A percentile compares a stretch with the other conserved stretches of the same genome.
Evolutionary conservation across 2,888 invertebrate species (phyloP).

Genomic region (Folsomia candida): DNA sequence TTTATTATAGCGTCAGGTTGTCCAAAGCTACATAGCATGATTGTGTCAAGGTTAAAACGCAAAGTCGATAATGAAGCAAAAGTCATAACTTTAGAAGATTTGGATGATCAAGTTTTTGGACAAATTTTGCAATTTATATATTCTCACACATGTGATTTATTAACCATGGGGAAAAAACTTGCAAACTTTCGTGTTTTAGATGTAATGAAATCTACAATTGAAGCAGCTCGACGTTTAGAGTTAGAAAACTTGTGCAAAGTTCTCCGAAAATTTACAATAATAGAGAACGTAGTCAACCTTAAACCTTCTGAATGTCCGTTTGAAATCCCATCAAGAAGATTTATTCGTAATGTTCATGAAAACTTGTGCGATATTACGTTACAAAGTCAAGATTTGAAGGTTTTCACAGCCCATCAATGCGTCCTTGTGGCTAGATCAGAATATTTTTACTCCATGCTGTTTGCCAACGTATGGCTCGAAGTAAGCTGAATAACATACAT

Average conservation of each 20-base stretch:
- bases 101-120: constrained; percentile 67
- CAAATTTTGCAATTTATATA: constrained; percentile 71
- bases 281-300: not conserved
- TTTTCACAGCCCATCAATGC: constrained; percentile 72
- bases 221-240: constrained; percentile 13
- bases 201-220: constrained; percentile 1
- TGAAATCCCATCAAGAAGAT: not conserved
- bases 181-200: constrained; percentile 3
- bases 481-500: constrained; percentile 54
- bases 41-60: constrained; percentile 55
- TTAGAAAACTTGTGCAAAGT: constrained; percentile 9
- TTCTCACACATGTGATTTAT: constrained; percentile 65
- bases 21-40: constrained; percentile 62
- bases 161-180: constrained; percentile 59
- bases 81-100: constrained; percentile 58
- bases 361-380: constrained; percentile 9
- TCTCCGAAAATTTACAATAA: constrained; percentile 2
- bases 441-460: constrained; percentile 77
- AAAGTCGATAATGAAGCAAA: constrained; percentile 49
- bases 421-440: constrained; percentile 77
- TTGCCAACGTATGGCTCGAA: constrained; percentile 74
- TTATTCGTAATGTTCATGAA: not conserved
- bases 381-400: not conserved
- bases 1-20: constrained; percentile 68
- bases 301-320: not conserved